Percentiles rank a stretch among this genome's conserved stretches.
phyloP scores from a whole-genome alignment of 2,888 invertebrate genomes.

The Acanthoscelides obtectus region DNA sequence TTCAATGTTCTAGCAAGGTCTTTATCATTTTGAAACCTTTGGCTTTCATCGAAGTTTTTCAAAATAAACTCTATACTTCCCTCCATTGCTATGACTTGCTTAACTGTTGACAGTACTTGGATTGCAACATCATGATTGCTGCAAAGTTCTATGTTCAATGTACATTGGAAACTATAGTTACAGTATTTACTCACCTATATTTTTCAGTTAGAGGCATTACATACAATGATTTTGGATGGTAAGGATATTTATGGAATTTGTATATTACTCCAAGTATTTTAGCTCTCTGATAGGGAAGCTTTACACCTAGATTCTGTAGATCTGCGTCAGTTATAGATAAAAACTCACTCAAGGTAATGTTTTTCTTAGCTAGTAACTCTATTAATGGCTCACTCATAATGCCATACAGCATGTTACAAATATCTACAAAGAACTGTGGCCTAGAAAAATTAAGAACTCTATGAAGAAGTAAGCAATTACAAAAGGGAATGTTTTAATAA shows the following conservation, averaged over 20 bases:
- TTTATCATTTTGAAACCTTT: not conserved
- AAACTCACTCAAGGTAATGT: conserved; percentile 54
- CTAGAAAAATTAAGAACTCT: conserved; percentile 42
- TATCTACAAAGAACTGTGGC: conserved; percentile 51
- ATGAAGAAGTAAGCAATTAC: too few relatives aligned
- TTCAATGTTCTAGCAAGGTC: not conserved
- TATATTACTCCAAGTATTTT: conserved; percentile 53
- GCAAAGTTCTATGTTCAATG: not conserved
- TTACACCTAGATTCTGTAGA: conserved; percentile 54
- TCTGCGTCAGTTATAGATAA: conserved; percentile 55
- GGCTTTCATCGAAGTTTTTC: not conserved
- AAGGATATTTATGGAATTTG: conserved; percentile 56
- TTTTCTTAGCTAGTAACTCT: conserved; percentile 47
- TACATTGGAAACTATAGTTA: not conserved
- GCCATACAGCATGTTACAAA: conserved; percentile 55
- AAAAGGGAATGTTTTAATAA: too few relatives aligned
- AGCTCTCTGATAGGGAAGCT: conserved; percentile 57
- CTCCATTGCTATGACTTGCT: not conserved
- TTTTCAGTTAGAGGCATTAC: conserved; percentile 40
- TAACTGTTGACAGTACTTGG: not conserved
- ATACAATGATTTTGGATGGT: conserved; percentile 49
- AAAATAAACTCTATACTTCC: not conserved
- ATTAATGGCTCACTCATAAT: conserved; percentile 56
- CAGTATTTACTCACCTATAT: conserved; percentile 35
- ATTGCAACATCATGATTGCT: not conserved